Conservation (phyloP, 2,797 vertebrate species). For the Schizopygopsis pylzovi region DNA sequence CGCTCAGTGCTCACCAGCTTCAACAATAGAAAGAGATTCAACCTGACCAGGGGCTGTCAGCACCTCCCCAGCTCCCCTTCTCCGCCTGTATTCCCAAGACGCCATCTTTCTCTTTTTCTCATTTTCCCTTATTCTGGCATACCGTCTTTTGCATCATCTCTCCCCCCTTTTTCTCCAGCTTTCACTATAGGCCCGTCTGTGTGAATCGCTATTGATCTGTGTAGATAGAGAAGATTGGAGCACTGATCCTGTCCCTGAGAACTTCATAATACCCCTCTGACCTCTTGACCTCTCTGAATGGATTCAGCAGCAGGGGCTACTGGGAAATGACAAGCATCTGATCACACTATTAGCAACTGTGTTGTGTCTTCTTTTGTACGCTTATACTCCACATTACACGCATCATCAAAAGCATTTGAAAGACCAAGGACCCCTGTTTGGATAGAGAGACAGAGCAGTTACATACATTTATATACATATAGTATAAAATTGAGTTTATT, state of each 20-base stretch:
- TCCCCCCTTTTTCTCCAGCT: slow-evolving; percentile 10
- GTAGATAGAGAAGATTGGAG: slow-evolving; percentile 39
- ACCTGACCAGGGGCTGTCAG: slow-evolving; percentile 41
- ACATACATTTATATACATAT: not conserved
- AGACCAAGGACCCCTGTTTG: not conserved
- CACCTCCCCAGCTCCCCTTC: slow-evolving; percentile 32
- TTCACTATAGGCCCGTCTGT: slow-evolving; percentile 18
- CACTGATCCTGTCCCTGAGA: slow-evolving; percentile 28
- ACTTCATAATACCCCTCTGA: slow-evolving; percentile 43
- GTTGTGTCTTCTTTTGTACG: slow-evolving; percentile 15
- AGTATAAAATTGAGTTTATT: not conserved
- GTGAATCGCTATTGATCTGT: slow-evolving; percentile 53
- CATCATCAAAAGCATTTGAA: not conserved
- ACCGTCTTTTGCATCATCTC: not conserved
- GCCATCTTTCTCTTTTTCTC: slow-evolving; percentile 14
- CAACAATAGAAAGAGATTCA: slow-evolving; percentile 38
- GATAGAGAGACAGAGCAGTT: not conserved
- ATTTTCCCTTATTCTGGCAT: slow-evolving; percentile 14
- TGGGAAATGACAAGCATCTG: slow-evolving; percentile 33
- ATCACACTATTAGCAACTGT: slow-evolving; percentile 12
- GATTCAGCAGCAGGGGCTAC: slow-evolving; percentile 35
- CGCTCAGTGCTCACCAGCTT: slow-evolving; percentile 4
- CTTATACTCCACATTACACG: not conserved
- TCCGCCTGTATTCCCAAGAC: slow-evolving; percentile 17
- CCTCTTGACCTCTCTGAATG: slow-evolving; percentile 49